phyloP scores from a whole-genome alignment of 92 coral and sea anemone species.

The Isaurus tuberculatus region DNA sequence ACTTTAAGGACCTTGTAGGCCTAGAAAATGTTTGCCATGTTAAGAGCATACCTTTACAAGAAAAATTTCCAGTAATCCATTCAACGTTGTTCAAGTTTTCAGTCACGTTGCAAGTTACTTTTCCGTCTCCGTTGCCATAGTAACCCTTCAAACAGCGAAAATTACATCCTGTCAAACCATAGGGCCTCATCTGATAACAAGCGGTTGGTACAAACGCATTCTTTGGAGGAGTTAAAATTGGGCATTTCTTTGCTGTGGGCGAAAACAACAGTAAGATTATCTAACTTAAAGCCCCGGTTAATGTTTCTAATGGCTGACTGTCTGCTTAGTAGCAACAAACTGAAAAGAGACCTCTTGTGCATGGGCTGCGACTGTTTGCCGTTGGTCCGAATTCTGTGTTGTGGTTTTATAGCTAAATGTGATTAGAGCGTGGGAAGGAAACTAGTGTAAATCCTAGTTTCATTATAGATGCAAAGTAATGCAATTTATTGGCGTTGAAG shows the following conservation, averaged over 20 bases:
- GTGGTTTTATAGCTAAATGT: no score
- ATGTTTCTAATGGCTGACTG: background rate
- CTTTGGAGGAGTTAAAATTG: constrained; percentile 5
- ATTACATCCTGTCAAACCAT: constrained; percentile 52
- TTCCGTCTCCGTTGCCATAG: constrained; percentile 37
- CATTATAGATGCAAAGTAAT: no score
- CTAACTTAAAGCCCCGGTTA: background rate
- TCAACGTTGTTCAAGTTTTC: constrained; percentile 38
- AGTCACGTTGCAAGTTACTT: constrained; percentile 49
- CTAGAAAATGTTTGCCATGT: background rate
- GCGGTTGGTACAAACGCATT: constrained; percentile 34
- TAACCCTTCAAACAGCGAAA: constrained; percentile 54
- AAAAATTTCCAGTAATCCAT: constrained; percentile 54
- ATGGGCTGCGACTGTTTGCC: no score
- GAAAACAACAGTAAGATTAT: background rate
- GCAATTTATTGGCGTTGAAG: no score
- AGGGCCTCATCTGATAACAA: constrained; percentile 30
- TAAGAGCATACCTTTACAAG: constrained; percentile 52
- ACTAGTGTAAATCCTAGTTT: no score
- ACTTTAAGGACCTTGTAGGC: no score
- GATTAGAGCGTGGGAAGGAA: no score
- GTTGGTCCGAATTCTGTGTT: no score
- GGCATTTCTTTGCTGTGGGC: constrained; percentile 48
- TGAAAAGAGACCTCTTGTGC: no score
- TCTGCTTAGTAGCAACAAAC: no score